Evolutionary conservation across 2,888 invertebrate genomes (phyloP).

Genomic region (Temnothorax unifasciatus): DNA sequence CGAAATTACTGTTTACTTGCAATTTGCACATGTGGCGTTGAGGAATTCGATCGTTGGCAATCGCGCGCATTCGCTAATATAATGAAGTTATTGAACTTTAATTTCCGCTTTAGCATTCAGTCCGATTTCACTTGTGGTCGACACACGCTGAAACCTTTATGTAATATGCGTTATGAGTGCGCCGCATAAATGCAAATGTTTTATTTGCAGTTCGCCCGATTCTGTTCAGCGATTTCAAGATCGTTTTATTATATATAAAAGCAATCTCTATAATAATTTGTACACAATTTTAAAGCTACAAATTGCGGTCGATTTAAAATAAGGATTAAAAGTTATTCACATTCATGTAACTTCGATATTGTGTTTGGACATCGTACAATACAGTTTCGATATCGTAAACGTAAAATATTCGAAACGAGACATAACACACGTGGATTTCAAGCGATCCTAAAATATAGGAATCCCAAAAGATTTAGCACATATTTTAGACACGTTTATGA

Average conservation of each 20-base stretch:
- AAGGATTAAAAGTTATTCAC: background rate
- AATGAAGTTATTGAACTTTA: constrained; percentile 76
- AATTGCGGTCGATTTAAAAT: background rate
- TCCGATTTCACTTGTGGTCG: constrained; percentile 72
- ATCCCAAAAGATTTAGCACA: background rate
- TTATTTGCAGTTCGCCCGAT: constrained; percentile 32
- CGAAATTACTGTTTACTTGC: background rate
- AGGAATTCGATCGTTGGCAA: constrained; percentile 14
- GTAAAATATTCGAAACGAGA: background rate
- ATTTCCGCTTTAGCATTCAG: constrained; percentile 75
- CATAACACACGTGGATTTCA: background rate
- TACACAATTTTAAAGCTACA: constrained; percentile 17
- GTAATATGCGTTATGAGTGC: constrained; percentile 59
- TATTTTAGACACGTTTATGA: background rate
- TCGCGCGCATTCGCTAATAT: constrained; percentile 60
- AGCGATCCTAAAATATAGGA: background rate
- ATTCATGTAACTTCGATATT: background rate
- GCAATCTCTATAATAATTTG: background rate
- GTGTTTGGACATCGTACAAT: background rate
- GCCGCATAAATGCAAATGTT: constrained; percentile 60
- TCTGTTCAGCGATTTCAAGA: constrained; percentile 30
- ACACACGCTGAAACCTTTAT: constrained; percentile 63
- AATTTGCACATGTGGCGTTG: constrained; percentile 14
- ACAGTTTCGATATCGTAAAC: background rate
- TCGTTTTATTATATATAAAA: constrained; percentile 9